Evolutionary conservation across 1,140 invertebrate species (phyloP).

Genomic region (Eupeodes corollae): DNA sequence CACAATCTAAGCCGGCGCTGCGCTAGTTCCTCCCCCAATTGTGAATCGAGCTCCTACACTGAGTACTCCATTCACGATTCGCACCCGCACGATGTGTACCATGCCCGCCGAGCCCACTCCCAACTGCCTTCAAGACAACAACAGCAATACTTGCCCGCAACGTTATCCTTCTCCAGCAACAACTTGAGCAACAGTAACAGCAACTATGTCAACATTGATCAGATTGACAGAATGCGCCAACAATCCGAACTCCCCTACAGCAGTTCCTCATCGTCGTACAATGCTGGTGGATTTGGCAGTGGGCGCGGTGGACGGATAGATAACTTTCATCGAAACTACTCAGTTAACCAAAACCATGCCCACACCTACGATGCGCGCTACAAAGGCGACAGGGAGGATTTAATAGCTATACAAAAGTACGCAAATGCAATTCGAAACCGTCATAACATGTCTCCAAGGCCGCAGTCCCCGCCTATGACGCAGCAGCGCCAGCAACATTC

Average conservation of each 20-base stretch:
- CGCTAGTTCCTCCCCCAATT: slow-evolving; percentile 29
- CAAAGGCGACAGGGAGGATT: slow-evolving; percentile 14
- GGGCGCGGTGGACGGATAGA: slow-evolving; percentile 7
- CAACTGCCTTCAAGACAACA: slow-evolving; percentile 19
- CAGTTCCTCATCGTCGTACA: slow-evolving; percentile 4
- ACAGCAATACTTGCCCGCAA: slow-evolving; percentile 6
- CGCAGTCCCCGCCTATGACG: slow-evolving; percentile 18
- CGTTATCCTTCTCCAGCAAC: slow-evolving; percentile 16
- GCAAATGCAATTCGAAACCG: slow-evolving; percentile 25
- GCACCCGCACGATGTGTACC: slow-evolving; percentile 31
- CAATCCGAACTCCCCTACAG: slow-evolving; percentile 20
- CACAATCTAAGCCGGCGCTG: slow-evolving; percentile 16
- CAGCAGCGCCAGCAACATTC: slow-evolving; percentile 11
- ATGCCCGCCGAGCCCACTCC: slow-evolving; percentile 29
- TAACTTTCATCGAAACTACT: slow-evolving; percentile 29
- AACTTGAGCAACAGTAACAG: slow-evolving; percentile 30
- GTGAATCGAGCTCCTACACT: slow-evolving; percentile 26
- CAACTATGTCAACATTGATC: slow-evolving; percentile 45
- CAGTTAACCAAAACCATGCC: slow-evolving; percentile 26
- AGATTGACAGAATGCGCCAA: slow-evolving; percentile 40
- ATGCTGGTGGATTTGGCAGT: too few species aligned
- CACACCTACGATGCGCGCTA: slow-evolving; percentile 22
- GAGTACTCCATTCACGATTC: slow-evolving; percentile 18
- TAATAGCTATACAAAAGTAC: slow-evolving; percentile 18
- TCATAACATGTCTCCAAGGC: slow-evolving; percentile 7